These are phyloP conservation scores for Syndactyla subalaris DNA, from an alignment of 2,797 vertebrate species.

Conservation along the genomic window DNA sequence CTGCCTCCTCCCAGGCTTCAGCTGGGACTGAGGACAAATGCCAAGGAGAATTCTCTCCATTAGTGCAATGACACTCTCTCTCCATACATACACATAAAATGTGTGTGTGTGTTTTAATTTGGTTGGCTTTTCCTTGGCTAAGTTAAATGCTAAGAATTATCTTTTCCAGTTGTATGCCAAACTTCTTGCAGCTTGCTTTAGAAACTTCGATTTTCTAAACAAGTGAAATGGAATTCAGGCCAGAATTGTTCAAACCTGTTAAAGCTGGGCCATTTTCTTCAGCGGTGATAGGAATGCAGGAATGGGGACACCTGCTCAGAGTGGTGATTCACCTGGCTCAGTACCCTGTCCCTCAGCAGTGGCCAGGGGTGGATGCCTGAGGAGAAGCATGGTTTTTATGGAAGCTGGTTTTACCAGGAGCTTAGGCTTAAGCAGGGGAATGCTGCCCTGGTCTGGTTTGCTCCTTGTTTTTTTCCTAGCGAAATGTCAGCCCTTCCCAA, in stretches of 20 bases:
- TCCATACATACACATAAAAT: too few relatives aligned
- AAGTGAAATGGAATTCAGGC: background rate
- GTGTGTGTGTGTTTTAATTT: background rate
- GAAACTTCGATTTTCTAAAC: background rate
- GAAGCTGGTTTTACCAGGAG: background rate
- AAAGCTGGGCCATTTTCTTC: background rate
- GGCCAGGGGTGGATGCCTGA: background rate
- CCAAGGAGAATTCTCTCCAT: background rate
- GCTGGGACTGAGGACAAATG: background rate
- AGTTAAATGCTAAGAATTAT: background rate
- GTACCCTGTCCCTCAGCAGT: background rate
- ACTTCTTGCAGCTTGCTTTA: background rate
- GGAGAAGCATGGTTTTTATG: background rate
- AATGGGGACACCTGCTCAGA: too few relatives aligned
- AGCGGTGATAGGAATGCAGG: background rate
- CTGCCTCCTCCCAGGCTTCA: background rate
- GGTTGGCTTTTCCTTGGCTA: background rate
- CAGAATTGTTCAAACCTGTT: background rate
- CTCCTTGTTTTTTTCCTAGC: background rate
- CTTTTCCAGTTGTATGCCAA: background rate
- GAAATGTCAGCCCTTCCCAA: background rate
- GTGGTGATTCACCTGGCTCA: background rate
- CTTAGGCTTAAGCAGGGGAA: background rate
- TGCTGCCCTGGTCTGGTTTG: background rate
- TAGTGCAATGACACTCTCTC: accelerated